Evolutionary conservation across 2,797 vertebrate species (phyloP).

Genomic region (Macropodus opercularis): DNA sequence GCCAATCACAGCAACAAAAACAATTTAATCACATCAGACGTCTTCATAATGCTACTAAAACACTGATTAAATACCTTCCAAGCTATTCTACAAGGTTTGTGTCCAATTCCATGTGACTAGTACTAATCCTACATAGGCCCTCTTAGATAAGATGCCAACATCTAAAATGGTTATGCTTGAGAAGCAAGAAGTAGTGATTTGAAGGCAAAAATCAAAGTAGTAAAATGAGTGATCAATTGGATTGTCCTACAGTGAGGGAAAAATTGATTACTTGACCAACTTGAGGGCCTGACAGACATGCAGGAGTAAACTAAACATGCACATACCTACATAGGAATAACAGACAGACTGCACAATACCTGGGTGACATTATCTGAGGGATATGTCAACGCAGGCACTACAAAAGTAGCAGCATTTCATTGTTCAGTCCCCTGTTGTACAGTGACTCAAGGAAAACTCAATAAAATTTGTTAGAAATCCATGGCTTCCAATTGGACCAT

Average conservation of each 20-base stretch:
- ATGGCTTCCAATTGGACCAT: conserved; percentile 16
- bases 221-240: conserved; percentile 42
- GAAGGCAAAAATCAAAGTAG: conserved; percentile 46
- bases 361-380: conserved; percentile 63
- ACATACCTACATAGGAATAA: conserved; percentile 67
- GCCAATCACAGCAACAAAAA: conserved; percentile 76
- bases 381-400: conserved; percentile 58
- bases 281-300: conserved; percentile 78
- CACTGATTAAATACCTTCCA: conserved; percentile 15
- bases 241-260: conserved; percentile 42
- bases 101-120: conserved; percentile 32
- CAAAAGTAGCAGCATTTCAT: conserved; percentile 78
- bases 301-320: conserved; percentile 88
- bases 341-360: conserved; percentile 48
- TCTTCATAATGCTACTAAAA: conserved; percentile 19
- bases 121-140: conserved; percentile 46
- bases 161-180: conserved; percentile 33
- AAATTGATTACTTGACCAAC: conserved; percentile 42
- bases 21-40: conserved; percentile 37
- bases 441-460: conserved; percentile 22
- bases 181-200: conserved; percentile 39
- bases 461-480: conserved; percentile 27
- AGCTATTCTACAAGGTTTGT: conserved; percentile 40
- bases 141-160: conserved; percentile 15
- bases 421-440: conserved; percentile 11